Evolutionary conservation across 2,113 vertebrate species (phyloP).

Genomic region (Casuarius casuarius): DNA sequence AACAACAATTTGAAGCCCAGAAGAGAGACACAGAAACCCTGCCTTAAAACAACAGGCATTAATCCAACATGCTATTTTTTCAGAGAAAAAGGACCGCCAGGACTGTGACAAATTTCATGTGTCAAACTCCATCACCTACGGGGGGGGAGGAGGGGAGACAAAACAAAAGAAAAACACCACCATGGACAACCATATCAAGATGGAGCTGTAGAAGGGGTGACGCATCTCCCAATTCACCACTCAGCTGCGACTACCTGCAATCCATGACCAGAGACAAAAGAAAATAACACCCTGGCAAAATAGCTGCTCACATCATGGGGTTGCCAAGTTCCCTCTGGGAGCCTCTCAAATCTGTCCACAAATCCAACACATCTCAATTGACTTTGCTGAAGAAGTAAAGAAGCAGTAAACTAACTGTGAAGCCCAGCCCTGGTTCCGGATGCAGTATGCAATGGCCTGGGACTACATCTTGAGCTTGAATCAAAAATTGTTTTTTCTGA

Average conservation of each 20-base stretch:
- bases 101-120: not conserved
- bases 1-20: not conserved
- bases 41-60: not conserved
- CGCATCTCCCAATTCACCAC: not conserved
- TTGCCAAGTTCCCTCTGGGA: not conserved
- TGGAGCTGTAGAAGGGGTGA: not conserved
- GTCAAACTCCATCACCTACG: not conserved
- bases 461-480: not conserved
- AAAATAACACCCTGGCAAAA: not conserved
- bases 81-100: not conserved
- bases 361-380: not conserved
- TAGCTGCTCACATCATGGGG: not conserved
- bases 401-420: not conserved
- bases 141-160: not conserved
- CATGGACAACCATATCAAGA: not conserved
- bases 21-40: not conserved
- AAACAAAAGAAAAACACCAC: not conserved
- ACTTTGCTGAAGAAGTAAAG: not conserved
- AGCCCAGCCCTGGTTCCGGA: not conserved
- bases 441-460: not conserved
- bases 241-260: not conserved
- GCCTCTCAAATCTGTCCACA: not conserved
- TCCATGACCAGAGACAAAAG: too few relatives aligned
- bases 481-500: not conserved
- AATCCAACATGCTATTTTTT: not conserved